These are phyloP conservation scores for Eurystomus glaucurus DNA, from an alignment of 2,797 vertebrate species.

Conservation along the genomic window DNA sequence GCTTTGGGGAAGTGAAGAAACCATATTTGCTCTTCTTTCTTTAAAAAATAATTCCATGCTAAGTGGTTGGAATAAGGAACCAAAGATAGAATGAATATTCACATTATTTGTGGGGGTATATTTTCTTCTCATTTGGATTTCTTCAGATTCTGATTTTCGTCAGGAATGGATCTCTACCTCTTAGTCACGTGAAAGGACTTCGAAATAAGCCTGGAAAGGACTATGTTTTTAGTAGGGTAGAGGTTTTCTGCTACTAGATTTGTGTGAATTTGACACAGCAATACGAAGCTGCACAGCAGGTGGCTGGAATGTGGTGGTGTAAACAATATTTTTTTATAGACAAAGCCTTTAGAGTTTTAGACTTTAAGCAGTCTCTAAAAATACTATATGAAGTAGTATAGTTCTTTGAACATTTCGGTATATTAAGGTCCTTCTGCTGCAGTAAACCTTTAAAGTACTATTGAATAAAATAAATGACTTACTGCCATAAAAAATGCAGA, in stretches of 20 bases:
- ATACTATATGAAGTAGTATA: accelerated
- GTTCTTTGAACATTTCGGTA: not conserved
- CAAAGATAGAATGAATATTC: not conserved
- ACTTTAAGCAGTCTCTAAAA: not conserved
- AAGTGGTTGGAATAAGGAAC: not conserved
- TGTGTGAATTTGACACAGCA: not conserved
- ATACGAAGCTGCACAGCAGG: not conserved
- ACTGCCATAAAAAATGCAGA: not conserved
- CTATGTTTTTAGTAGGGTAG: not conserved
- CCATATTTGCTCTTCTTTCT: not conserved
- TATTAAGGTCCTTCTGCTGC: not conserved
- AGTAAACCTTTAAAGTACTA: not conserved
- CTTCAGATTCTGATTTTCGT: not conserved
- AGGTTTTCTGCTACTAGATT: not conserved
- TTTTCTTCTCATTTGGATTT: not conserved
- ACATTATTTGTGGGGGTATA: not conserved
- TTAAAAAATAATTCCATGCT: not conserved
- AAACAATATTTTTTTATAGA: not conserved
- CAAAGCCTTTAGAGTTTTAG: not conserved
- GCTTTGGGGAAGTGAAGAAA: not conserved
- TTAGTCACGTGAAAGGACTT: not conserved
- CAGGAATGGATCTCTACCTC: not conserved
- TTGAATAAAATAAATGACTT: not conserved
- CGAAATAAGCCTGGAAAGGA: not conserved
- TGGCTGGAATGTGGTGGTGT: not conserved